Evolutionary conservation across 2,113 vertebrate genomes (phyloP), one percentile per base, ranked within the genome.

Genomic region (Apeltes quadracus): DNA sequence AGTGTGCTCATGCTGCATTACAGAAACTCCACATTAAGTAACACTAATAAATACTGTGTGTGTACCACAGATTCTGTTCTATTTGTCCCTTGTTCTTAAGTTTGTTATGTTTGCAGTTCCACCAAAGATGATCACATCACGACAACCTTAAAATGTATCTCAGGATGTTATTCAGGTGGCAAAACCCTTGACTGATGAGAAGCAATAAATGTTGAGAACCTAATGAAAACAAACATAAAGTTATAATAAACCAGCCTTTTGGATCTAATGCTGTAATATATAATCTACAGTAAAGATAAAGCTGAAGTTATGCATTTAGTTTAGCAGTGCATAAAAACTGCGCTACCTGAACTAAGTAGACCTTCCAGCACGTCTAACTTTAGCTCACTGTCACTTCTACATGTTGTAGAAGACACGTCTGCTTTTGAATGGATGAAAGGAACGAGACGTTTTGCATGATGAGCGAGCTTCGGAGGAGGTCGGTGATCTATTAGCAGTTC

Each of bases 1-100:
- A 55, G 25, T 76, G 18, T 69, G 44, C 15, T 41, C 38, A 71
- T 44, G 38, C 53, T 55, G 66, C 36, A 55, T 69, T 41, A 62
- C 54, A 75, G 54, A 41, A 75, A 63, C 15, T 10, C 18, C 32
- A 20, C 56, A 62, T 71, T 39, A 75, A 72, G 27, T 27, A 75
- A 58, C 38, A 25, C 55, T 55, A 51, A 73, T 77, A 71, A 86
- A 79, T 36, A 54, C 25, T 32, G 9, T 78, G 13, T 51, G 23
- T 46, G 55, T 46, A 22, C 18, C 11, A 7, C 13, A 53, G 22
- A 32, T 68, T 58, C 25, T 69, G 22, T 69, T 76, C 71, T 43
- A 38, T 72, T 44, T 59, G 34, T 41, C 27, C n/a, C 62, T 10
- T 62, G 29, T 55, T 74, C 36, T 27, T 53, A 20, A 68, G 11